These are phyloP conservation scores for Chorisops tibialis DNA, from an alignment of 2,888 invertebrate species.

Conservation along the genomic window DNA sequence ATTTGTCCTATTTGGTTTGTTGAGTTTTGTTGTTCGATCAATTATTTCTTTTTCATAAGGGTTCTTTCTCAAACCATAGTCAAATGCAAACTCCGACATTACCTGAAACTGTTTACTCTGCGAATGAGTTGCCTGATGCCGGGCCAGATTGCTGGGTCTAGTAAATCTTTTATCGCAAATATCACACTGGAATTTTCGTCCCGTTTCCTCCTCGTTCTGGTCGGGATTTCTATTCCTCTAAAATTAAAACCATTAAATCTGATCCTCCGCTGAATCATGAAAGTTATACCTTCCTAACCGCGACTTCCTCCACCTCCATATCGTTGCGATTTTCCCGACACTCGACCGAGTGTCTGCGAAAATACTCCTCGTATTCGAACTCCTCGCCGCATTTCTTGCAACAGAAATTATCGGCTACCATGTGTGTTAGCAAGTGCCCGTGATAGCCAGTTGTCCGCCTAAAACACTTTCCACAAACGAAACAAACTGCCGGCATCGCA, in stretches of 20 bases:
- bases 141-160: conserved; percentile 37
- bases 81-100: too few relatives aligned
- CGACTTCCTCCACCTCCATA: not conserved
- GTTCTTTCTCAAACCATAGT: too few relatives aligned
- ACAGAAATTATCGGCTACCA: conserved; percentile 21
- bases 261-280: not conserved
- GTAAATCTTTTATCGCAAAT: conserved; percentile 38
- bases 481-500: conserved; percentile 30
- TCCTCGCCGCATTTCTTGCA: conserved; percentile 20
- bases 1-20: too few relatives aligned
- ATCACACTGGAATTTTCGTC: too few relatives aligned
- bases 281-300: not conserved
- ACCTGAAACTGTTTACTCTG: conserved; percentile 37
- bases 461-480: conserved; percentile 32
- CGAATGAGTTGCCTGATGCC: conserved; percentile 39
- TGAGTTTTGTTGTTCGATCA: too few relatives aligned
- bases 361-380: conserved; percentile 23
- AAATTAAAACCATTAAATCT: not conserved
- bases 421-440: conserved; percentile 34
- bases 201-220: conserved; percentile 24
- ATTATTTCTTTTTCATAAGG: too few relatives aligned
- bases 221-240: conserved; percentile 36
- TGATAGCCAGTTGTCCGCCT: conserved; percentile 33
- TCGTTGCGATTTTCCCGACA: too few relatives aligned
- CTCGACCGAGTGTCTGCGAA: not conserved